Conservation (phyloP, 1,140 invertebrate genomes). For the Ephestia elutella region DNA sequence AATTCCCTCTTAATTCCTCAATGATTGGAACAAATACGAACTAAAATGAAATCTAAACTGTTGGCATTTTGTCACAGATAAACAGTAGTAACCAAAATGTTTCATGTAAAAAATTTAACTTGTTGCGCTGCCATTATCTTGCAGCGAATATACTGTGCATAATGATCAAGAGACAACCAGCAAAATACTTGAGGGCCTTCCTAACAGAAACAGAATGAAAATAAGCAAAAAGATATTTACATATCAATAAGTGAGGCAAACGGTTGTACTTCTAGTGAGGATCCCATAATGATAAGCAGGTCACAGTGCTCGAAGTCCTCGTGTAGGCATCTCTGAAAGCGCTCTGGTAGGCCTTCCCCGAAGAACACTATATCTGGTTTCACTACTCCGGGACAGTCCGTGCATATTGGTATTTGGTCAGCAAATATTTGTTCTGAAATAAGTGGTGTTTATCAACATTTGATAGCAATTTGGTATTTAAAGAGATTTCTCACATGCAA, state of each 20-base stretch:
- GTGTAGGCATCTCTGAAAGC: constrained; percentile 80
- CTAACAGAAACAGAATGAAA: background rate
- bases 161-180: no score
- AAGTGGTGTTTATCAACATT: background rate
- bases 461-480: background rate
- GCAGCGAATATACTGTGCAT: no score
- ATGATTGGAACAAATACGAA: no score
- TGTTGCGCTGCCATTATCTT: no score
- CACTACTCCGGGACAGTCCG: constrained; percentile 80
- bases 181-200: no score
- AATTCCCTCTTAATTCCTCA: no score
- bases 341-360: constrained; percentile 88
- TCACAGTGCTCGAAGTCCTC: constrained; percentile 92
- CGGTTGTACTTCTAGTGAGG: constrained; percentile 94
- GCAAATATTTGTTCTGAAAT: constrained; percentile 81
- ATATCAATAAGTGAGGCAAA: constrained; percentile 92
- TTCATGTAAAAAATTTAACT: no score
- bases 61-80: no score
- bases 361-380: constrained; percentile 98
- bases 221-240: constrained; percentile 66
- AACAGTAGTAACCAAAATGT: no score
- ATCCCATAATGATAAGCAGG: constrained; percentile 95
- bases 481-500: no score
- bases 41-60: no score
- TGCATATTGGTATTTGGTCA: constrained; percentile 85